phyloP scores from a whole-genome alignment of 2,113 vertebrate species.

The Etheostoma spectabile region DNA sequence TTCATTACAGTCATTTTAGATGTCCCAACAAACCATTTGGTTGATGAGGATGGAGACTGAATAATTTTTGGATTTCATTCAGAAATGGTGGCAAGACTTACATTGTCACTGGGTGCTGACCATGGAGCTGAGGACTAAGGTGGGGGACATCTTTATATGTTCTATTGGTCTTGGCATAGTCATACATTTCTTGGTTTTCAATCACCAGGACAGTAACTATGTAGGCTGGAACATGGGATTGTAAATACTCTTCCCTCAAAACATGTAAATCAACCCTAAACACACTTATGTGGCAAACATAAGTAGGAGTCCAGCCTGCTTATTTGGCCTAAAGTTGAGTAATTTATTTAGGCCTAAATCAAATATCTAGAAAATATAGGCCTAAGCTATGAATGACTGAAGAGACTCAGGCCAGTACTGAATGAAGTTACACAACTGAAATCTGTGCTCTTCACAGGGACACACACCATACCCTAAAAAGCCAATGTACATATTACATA shows the following conservation, averaged over 20 bases:
- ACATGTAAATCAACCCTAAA: background rate
- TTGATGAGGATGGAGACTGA: conserved; percentile 7
- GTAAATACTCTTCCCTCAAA: background rate
- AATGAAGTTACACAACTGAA: background rate
- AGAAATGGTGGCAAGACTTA: conserved; percentile 2
- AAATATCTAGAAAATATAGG: background rate
- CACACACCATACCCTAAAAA: background rate
- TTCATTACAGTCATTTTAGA: conserved; percentile 23
- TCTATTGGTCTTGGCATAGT: background rate
- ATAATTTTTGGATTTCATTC: background rate
- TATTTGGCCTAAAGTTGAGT: background rate
- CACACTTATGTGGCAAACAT: background rate
- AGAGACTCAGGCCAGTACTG: background rate
- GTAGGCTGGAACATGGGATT: background rate
- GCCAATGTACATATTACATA: background rate
- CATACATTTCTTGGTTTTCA: background rate
- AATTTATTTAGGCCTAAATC: background rate
- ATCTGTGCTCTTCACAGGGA: background rate
- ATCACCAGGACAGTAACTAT: background rate
- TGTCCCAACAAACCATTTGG: conserved; percentile 13
- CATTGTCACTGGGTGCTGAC: background rate
- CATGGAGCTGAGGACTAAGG: background rate
- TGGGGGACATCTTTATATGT: background rate
- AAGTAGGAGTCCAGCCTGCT: background rate
- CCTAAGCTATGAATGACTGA: background rate